Conservation (phyloP, 2,888 invertebrate genomes). For the Aphodius granarius region DNA sequence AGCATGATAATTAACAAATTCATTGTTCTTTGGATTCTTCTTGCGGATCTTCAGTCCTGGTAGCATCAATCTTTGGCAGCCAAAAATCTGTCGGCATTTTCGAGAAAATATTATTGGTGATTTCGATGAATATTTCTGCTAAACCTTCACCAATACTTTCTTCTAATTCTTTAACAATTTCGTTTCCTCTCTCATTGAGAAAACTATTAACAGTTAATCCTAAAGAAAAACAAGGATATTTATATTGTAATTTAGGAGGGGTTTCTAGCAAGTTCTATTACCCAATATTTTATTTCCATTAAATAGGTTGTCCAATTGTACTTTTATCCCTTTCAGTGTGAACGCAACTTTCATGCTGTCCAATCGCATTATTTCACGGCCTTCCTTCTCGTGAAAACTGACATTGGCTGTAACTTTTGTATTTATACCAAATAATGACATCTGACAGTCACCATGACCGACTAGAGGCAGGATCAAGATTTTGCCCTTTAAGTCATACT, state of each 20-base stretch:
- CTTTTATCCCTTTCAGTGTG: conserved; percentile 57
- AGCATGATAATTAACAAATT: neutral
- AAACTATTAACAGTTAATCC: conserved; percentile 62
- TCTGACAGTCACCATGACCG: conserved; percentile 59
- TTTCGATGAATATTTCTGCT: conserved; percentile 58
- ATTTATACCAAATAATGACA: conserved; percentile 58
- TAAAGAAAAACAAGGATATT: conserved; percentile 35
- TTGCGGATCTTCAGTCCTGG: neutral
- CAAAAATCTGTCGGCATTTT: conserved; percentile 62
- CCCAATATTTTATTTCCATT: conserved; percentile 65
- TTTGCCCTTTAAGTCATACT: conserved; percentile 62
- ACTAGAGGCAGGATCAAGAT: conserved; percentile 61
- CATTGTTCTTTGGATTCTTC: conserved; percentile 30
- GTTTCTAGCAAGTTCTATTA: conserved; percentile 38
- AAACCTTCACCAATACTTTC: conserved; percentile 60
- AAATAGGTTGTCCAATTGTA: conserved; percentile 62
- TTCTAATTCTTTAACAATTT: conserved; percentile 61
- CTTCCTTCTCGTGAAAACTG: conserved; percentile 50
- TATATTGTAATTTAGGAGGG: neutral
- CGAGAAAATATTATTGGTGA: conserved; percentile 62
- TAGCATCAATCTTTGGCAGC: conserved; percentile 44
- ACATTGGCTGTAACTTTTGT: conserved; percentile 59
- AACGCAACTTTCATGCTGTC: conserved; percentile 62
- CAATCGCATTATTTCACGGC: conserved; percentile 54
- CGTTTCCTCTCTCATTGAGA: conserved; percentile 61